Base-by-base conservation (phyloP, 2,888 invertebrate species). In the Tenodera sinensis region DNA sequence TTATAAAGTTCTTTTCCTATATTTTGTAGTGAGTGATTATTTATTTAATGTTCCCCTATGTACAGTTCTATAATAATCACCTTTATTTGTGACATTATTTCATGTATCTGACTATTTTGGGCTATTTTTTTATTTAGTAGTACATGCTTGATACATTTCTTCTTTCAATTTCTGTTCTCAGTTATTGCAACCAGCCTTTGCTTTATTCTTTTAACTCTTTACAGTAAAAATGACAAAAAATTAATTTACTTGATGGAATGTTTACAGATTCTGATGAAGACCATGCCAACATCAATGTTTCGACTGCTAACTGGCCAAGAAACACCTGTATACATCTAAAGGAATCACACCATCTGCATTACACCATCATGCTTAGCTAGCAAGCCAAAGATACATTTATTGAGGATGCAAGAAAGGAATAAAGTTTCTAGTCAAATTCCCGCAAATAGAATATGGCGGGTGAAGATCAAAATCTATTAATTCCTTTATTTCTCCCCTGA, bases 241-340 rank as follows among this genome's bases (percentile, higher is more conserved):
- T 42, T 42, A 42, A 42, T 12, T 42, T 12, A 1, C 7, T 6
- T 42, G 42, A 42, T 42, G 42, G 42, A 42, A 42, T 89, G 91
- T 91, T 95, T 95, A 71, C 95, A 99, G 99, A 99, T 99, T 92
- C 96, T 99, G 92, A 99, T 99, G 99, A 99, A 99, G 95, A 99
- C 99, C 90, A 99, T 99, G 99, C 99, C 99, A 92, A 99, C 99
- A 91, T 99, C 99, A 91, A 99, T 99, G 98, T 99, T 99, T 95
- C 96, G 99, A 92, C 95, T 99, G 93, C 95, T 99, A 93, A 99
- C 99, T 92, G 99, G 99, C 90, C 99, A 99, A 94, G 99, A 99
- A 95, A 98, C 98, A 94, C 99, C 99, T 92, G 97, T 99, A 94
- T 99, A 99, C 95, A 99, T 99, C 95, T 99, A 97, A 95, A 86